A percentile compares a stretch with the other conserved stretches of the same genome.
Evolutionary conservation across 2,888 invertebrate species (phyloP).

Genomic region (Slavum lentiscoides): DNA sequence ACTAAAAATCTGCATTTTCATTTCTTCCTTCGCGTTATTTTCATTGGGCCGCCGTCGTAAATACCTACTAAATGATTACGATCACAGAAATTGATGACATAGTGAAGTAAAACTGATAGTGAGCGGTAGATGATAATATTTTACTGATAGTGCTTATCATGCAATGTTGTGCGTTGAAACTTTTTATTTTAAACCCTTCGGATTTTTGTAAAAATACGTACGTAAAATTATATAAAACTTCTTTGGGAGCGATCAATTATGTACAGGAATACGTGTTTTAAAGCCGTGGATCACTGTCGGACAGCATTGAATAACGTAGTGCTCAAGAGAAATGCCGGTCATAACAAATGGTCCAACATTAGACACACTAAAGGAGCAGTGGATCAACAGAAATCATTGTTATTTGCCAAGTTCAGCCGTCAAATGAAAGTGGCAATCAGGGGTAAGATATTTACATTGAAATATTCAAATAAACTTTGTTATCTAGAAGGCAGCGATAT

Average conservation of each 20-base stretch:
- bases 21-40: too few relatives aligned
- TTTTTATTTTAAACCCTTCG: not conserved
- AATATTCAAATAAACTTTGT: too few relatives aligned
- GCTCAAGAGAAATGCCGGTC: constrained; percentile 65
- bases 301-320: constrained; percentile 49
- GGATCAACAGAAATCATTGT: constrained; percentile 64
- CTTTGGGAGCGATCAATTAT: not conserved
- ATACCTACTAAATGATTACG: too few relatives aligned
- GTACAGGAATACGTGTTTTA: constrained; percentile 3
- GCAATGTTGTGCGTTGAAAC: not conserved
- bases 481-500: too few relatives aligned
- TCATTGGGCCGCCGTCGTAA: too few relatives aligned
- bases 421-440: constrained; percentile 68
- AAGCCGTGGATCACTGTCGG: not conserved
- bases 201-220: not conserved
- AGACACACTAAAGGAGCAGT: constrained; percentile 70
- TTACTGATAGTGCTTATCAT: not conserved
- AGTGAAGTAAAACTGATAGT: too few relatives aligned
- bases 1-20: too few relatives aligned
- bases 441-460: constrained; percentile 61
- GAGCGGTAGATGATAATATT: not conserved
- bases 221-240: not conserved
- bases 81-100: too few relatives aligned
- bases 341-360: constrained; percentile 80
- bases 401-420: constrained; percentile 63